phyloP scores from a whole-genome alignment of 2,113 vertebrate genomes.

The Epinephelus moara region DNA sequence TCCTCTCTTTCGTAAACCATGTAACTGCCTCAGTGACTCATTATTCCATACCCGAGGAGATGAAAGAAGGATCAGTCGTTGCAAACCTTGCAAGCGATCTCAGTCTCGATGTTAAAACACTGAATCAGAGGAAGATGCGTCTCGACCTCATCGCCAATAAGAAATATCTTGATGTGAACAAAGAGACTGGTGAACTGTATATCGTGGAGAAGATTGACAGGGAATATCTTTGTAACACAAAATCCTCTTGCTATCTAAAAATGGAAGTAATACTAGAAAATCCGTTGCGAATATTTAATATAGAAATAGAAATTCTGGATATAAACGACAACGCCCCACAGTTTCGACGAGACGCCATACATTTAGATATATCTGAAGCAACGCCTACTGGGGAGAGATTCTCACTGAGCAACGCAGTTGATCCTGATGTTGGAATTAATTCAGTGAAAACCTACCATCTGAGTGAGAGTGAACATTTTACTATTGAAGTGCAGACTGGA shows the following conservation, averaged over 20 bases:
- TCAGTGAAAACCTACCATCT: constrained; percentile 49
- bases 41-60: constrained; percentile 83
- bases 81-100: constrained; percentile 84
- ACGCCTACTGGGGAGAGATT: constrained; percentile 66
- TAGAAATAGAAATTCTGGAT: constrained; percentile 72
- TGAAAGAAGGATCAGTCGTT: constrained; percentile 83
- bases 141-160: constrained; percentile 11
- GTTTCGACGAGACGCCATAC: constrained; percentile 62
- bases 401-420: constrained; percentile 70
- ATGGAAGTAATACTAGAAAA: constrained; percentile 59
- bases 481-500: too few species aligned
- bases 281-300: constrained; percentile 60
- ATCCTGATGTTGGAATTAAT: constrained; percentile 73
- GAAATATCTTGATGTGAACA: constrained; percentile 18
- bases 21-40: constrained; percentile 38
- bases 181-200: constrained; percentile 71
- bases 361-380: constrained; percentile 74
- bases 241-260: too few species aligned
- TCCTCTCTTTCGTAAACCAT: neutral
- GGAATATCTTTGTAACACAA: constrained; percentile 77
- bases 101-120: constrained; percentile 71
- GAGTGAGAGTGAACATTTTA: too few species aligned
- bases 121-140: constrained; percentile 72
- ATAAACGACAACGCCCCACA: constrained; percentile 74
- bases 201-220: constrained; percentile 79